phyloP scores from a whole-genome alignment of 1,140 invertebrate species.

The Drosophila nigromelanica region DNA sequence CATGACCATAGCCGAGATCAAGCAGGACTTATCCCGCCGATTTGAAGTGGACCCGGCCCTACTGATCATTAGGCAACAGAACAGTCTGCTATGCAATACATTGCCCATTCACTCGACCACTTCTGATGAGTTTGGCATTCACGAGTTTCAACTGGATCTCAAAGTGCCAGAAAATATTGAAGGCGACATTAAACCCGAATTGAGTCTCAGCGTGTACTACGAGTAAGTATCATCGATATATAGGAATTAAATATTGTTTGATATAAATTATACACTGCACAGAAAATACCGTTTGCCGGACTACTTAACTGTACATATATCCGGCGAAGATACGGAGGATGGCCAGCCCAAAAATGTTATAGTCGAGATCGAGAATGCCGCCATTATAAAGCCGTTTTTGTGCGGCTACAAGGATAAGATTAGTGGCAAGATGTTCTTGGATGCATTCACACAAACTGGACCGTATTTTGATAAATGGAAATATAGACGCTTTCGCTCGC shows the following conservation, averaged over 20 bases:
- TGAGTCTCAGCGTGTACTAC: slow-evolving; percentile 75
- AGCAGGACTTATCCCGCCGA: slow-evolving; percentile 71
- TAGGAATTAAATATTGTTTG: not conserved
- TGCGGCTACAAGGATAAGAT: slow-evolving; percentile 86
- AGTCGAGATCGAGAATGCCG: slow-evolving; percentile 85
- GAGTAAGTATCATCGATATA: slow-evolving; percentile 53
- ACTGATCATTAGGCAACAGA: slow-evolving; percentile 57
- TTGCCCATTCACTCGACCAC: slow-evolving; percentile 51
- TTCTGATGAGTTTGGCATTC: slow-evolving; percentile 76
- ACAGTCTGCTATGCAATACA: slow-evolving; percentile 42
- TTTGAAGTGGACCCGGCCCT: slow-evolving; percentile 67
- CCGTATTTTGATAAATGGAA: slow-evolving; percentile 83
- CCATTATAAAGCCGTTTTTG: slow-evolving; percentile 85
- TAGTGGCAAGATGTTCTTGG: slow-evolving; percentile 85
- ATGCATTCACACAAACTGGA: slow-evolving; percentile 87
- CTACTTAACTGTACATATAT: slow-evolving; percentile 84
- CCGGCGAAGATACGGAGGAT: slow-evolving; percentile 75
- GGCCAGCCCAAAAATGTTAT: slow-evolving; percentile 83
- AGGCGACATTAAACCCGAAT: slow-evolving; percentile 8
- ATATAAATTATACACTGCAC: not conserved
- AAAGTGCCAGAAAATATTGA: not conserved
- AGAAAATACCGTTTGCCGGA: slow-evolving; percentile 84
- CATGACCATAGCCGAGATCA: slow-evolving; percentile 73
- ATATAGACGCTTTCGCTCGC: slow-evolving; percentile 63
- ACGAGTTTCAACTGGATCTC: slow-evolving; percentile 64